These are phyloP conservation scores for Fratercula arctica DNA, from an alignment of 2,797 vertebrate genomes.

Conservation along the genomic window DNA sequence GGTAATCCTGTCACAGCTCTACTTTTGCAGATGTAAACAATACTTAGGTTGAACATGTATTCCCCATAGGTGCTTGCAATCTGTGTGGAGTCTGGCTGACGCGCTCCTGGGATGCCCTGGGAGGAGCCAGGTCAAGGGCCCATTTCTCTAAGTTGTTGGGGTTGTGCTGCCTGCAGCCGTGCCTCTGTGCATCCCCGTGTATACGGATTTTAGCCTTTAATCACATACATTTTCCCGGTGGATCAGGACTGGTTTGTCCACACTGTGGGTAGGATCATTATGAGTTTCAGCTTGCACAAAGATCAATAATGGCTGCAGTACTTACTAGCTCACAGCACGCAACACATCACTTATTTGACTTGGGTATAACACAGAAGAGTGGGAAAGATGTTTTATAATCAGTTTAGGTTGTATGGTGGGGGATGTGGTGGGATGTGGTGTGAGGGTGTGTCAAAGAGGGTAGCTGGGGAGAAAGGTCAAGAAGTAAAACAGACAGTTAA, in stretches of 20 bases:
- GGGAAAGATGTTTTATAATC: neutral
- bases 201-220: neutral
- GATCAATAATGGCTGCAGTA: neutral
- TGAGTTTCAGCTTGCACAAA: neutral
- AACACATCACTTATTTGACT: neutral
- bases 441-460: neutral
- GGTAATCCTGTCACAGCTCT: neutral
- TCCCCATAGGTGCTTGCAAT: neutral
- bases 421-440: too few species aligned
- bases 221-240: accelerated
- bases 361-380: accelerated
- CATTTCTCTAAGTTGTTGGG: neutral
- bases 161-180: accelerated
- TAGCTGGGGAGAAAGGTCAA: neutral
- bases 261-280: neutral
- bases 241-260: neutral
- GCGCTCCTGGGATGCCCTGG: neutral
- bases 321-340: neutral
- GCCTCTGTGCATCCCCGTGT: accelerated
- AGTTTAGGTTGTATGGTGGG: neutral
- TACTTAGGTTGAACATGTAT: neutral
- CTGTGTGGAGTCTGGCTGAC: neutral
- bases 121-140: neutral
- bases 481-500: neutral
- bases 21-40: neutral